Evolutionary conservation across 2,113 vertebrate genomes (phyloP).

Genomic region (Limnothrissa miodon): DNA sequence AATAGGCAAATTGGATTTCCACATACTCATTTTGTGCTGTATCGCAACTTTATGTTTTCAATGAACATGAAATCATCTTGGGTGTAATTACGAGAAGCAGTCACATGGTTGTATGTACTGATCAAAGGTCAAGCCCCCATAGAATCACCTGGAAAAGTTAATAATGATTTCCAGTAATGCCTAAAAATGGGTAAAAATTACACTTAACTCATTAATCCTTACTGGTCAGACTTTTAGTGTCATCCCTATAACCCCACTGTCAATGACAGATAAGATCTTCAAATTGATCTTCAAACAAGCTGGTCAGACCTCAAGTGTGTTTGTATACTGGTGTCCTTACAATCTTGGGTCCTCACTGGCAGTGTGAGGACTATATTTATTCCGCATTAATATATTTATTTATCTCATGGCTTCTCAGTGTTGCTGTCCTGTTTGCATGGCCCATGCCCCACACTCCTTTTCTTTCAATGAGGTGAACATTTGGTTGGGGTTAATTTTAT

Average conservation of each 20-base stretch:
- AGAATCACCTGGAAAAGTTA: background rate
- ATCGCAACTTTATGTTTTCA: background rate
- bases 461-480: background rate
- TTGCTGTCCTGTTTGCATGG: background rate
- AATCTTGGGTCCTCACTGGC: slow-evolving; percentile 2
- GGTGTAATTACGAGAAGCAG: background rate
- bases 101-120: background rate
- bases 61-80: background rate
- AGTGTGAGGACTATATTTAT: slow-evolving; percentile 39
- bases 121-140: background rate
- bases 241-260: background rate
- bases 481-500: background rate
- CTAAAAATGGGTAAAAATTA: too few relatives aligned
- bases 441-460: background rate
- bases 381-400: slow-evolving; percentile 46
- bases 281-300: slow-evolving; percentile 14
- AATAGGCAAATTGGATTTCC: background rate
- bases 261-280: background rate
- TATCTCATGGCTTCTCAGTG: slow-evolving; percentile 27
- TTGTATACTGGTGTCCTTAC: background rate
- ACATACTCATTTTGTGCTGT: too few relatives aligned
- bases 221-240: background rate
- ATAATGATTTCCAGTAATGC: background rate
- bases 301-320: background rate
- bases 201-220: background rate